A percentile compares a stretch with the other conserved stretches of the same genome.
phyloP scores from a whole-genome alignment of 2,113 vertebrate genomes.

The Camelus dromedarius region DNA sequence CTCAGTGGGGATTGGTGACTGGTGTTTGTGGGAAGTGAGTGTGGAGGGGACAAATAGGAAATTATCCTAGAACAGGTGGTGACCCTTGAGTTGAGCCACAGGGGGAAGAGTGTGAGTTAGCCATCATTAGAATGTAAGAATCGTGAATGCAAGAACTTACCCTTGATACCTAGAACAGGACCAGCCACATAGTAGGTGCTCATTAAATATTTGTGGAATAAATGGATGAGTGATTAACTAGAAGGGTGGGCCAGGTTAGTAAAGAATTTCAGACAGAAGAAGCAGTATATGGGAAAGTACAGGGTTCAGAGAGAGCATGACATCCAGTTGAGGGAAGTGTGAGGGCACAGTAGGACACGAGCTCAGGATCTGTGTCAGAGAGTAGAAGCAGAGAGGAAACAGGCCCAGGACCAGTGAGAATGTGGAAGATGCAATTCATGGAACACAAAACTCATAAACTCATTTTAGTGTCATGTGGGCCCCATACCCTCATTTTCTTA shows the following conservation, averaged over 20 bases:
- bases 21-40: neutral
- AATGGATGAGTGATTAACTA: neutral
- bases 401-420: neutral
- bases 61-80: neutral
- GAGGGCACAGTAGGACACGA: neutral
- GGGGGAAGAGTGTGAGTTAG: neutral
- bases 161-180: neutral
- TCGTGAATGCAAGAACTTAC: neutral
- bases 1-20: neutral
- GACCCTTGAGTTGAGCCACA: neutral
- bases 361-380: neutral
- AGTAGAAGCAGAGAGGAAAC: neutral
- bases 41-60: neutral
- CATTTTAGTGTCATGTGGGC: neutral
- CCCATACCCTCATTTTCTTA: neutral
- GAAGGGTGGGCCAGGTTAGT: neutral
- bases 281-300: neutral
- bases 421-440: neutral
- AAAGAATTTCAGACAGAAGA: neutral
- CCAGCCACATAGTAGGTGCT: neutral
- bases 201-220: neutral
- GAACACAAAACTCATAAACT: neutral
- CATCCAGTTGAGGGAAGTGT: neutral
- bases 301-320: neutral
- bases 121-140: neutral